Evolutionary conservation across 2,797 vertebrate species (phyloP), one percentile per base, ranked within the genome.

Genomic region (Podarcis siculus): DNA sequence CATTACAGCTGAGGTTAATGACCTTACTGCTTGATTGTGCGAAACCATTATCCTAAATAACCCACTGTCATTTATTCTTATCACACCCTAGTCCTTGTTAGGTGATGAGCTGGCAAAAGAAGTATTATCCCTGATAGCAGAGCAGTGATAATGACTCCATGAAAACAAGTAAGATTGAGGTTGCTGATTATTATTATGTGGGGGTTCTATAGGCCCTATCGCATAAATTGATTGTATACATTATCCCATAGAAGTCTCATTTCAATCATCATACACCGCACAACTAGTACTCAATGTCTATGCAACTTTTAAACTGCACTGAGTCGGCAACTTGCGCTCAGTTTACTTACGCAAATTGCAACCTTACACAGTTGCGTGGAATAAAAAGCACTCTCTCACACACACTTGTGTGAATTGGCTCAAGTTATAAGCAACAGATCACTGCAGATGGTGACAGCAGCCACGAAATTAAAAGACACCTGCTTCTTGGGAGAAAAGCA

Each of bases 41-140:
- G 12, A 87, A 61, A 67, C 25, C 49, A 58, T 80, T 58, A 55
- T 79, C 25, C 42, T 49, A 35, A 19, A 58, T 79, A 61, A 61
- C 67, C 49, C 25, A 23, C 69, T 61, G 37, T 42, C 49, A 73
- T 73, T 42, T 61, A 81, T 86, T 72, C 86, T 81, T 27, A 45
- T 79, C 64, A 35, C 64, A 79, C 49, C n/a, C 27, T 45, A 21
- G 19, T 15, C 12, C 67, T 80, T 87, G 78, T 61, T 73, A 80
- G n/a, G 42, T 49, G 64, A 49, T 79, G 76, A 79, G 85, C 42
- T 55, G 2, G 39, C 85, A 49, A 35, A 79, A 49, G 86, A 87
- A 80, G 80, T 72, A 80, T 61, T 37, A 61, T 81, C 35, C 27
- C 5, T 23, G 86, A 87, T 81, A 73, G 86, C 78, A 64, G 49